Conservation (phyloP, 2,888 invertebrate species). For the Cephus runcator region DNA sequence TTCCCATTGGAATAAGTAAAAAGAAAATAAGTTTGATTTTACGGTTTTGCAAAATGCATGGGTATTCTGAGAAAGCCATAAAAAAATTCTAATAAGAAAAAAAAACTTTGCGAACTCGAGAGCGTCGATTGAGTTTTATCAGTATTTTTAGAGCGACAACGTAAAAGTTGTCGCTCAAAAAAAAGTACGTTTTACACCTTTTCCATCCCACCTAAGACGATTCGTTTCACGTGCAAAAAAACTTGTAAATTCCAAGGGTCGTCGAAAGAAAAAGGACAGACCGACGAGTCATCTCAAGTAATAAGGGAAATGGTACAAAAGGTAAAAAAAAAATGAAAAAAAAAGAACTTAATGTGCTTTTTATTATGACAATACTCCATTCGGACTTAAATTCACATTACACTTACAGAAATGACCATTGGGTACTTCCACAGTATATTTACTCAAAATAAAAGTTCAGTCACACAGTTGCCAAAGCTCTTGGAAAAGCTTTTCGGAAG, state of each 20-base stretch:
- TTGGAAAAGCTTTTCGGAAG: not conserved
- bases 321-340: not conserved
- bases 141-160: not conserved
- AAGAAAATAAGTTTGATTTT: not conserved
- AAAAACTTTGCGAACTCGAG: not conserved
- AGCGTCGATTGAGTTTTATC: not conserved
- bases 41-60: not conserved
- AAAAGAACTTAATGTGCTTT: not conserved
- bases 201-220: not conserved
- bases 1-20: not conserved
- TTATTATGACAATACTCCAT: not conserved
- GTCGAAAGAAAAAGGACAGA: no score
- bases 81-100: not conserved
- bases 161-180: not conserved
- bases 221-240: not conserved
- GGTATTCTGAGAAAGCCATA: not conserved
- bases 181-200: not conserved
- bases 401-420: not conserved
- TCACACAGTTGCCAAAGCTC: not conserved
- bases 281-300: not conserved
- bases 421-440: not conserved
- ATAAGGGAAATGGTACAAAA: not conserved
- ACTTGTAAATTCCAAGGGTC: no score
- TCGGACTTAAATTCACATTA: not conserved
- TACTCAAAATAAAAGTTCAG: not conserved